phyloP scores from a whole-genome alignment of 1,140 invertebrate genomes.

The Cydia amplana region DNA sequence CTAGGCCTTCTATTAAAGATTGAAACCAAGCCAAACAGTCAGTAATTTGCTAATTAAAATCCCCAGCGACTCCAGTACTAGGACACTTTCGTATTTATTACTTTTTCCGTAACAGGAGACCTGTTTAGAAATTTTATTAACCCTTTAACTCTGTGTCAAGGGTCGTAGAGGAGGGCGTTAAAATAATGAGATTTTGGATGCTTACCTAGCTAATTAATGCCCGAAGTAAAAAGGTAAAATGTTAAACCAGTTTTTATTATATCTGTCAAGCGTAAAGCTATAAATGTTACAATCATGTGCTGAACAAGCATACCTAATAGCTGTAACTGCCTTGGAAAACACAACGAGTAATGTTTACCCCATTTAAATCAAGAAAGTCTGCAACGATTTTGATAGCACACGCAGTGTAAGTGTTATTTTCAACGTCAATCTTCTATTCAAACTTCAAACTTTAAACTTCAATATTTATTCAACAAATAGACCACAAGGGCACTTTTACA shows the following conservation, averaged over 20 bases:
- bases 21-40: not conserved
- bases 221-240: not conserved
- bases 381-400: no score
- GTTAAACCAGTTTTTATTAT: not conserved
- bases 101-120: conserved; percentile 22
- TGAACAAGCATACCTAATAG: not conserved
- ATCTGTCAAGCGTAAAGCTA: not conserved
- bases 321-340: not conserved
- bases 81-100: conserved; percentile 26
- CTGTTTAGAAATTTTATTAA: conserved; percentile 31
- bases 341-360: no score
- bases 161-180: conserved; percentile 1
- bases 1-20: no score
- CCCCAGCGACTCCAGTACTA: not conserved
- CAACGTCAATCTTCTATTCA: no score
- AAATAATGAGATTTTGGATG: conserved; percentile 26
- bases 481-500: no score
- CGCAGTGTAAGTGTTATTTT: no score
- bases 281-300: no score
- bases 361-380: no score
- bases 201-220: conserved; percentile 3
- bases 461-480: no score
- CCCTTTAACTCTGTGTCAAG: conserved; percentile 19
- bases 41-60: not conserved
- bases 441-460: no score